Evolutionary conservation across 2,888 invertebrate species (phyloP), one percentile per base, ranked within the genome.

Genomic region (Coronaproctus castanopsis): DNA sequence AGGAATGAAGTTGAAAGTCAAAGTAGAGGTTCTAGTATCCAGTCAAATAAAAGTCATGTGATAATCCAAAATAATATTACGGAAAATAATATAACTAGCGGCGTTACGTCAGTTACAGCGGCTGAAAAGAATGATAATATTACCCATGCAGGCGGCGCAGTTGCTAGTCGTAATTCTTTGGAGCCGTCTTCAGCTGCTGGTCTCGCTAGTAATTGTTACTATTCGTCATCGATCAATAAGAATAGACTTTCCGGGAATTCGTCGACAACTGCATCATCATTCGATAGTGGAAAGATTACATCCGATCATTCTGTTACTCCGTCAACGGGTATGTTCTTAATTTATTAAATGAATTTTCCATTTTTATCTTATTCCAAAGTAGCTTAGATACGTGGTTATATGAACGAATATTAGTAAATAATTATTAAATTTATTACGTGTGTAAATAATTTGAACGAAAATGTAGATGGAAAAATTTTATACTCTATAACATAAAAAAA

Each of bases 21-120:
- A 54, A 72, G 71, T 54, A 70, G 80, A 48, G 81, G 84, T 2
- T 81, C 81, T 48, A 84, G 84, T 65, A 76, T 83, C 24, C 83
- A 84, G 55, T 82, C 83, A 0, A 82, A 83, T 0, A 82, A n/a
- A n/a, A n/a, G n/a, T n/a, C n/a, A n/a, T n/a, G n/a, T n/a, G n/a
- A n/a, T n/a, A n/a, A n/a, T n/a, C n/a, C n/a, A n/a, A n/a, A 51
- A 21, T 2, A 48, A 36, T 21, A 54, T 36, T 14, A 53, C 20
- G 2, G 52, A 5, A 21, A 3, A 52, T 2, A 53, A 19, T 8
- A 23, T 21, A 21, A 22, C 48, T 10, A 54, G 19, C 20, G 54
- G 24, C 50, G 21, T 24, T 18, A 51, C 59, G 21, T 52, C 21
- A 18, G 48, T 52, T 52, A 52, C 56, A 21, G 52, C 56, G 1